Evolutionary conservation across 2,797 vertebrate species (phyloP).

Genomic region (Sebastiscus albofasciatus): DNA sequence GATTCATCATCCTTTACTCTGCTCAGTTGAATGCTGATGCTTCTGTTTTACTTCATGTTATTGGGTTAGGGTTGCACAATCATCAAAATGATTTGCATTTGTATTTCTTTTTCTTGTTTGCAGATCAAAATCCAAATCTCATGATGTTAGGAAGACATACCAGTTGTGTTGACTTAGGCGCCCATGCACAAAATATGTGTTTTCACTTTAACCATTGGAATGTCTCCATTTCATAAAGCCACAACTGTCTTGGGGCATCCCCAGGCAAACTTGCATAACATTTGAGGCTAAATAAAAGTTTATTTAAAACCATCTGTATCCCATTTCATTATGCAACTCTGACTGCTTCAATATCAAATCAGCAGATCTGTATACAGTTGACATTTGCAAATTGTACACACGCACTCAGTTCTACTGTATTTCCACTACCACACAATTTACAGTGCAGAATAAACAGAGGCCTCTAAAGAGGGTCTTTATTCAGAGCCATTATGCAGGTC

Average conservation of each 20-base stretch:
- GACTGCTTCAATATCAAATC: not conserved
- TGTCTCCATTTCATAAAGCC: not conserved
- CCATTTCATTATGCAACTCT: constrained; percentile 1
- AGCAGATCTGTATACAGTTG: not conserved
- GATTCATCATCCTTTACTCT: not conserved
- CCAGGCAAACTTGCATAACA: constrained; percentile 2
- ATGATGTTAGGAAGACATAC: not conserved
- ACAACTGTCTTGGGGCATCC: not conserved
- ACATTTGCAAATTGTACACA: not conserved
- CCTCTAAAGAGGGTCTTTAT: constrained; percentile 1
- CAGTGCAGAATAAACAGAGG: constrained; percentile 11
- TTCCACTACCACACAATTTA: constrained; percentile 12
- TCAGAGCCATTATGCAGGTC: constrained; percentile 3
- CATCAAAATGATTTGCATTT: too few relatives aligned
- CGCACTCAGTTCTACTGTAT: not conserved
- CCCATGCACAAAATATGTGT: not conserved
- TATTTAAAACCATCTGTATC: not conserved
- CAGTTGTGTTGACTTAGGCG: not conserved
- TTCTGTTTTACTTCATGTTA: not conserved
- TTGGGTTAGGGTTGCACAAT: not conserved
- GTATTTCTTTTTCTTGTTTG: not conserved
- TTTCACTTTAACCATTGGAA: constrained; percentile 1
- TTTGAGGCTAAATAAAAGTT: constrained; percentile 11
- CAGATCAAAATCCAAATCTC: not conserved
- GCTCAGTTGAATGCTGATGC: not conserved